phyloP scores from a whole-genome alignment of 2,888 invertebrate species.

The Mamestra brassicae region DNA sequence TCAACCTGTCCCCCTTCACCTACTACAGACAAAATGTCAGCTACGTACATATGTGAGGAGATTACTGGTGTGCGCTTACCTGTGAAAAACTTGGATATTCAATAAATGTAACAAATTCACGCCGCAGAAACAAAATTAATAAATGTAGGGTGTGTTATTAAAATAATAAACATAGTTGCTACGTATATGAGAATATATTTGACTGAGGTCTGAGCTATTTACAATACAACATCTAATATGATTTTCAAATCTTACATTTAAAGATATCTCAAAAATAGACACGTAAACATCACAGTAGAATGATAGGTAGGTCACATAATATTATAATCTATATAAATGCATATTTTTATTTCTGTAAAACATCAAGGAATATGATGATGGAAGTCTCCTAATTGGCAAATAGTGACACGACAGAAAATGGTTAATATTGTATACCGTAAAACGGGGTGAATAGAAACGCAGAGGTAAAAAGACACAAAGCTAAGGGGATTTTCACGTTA shows the following conservation, averaged over 20 bases:
- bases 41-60: no score
- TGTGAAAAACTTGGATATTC: no score
- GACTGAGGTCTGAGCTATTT: conserved; percentile 16
- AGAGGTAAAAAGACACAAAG: no score
- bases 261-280: conserved; percentile 55
- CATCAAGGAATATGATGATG: not conserved
- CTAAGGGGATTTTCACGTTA: no score
- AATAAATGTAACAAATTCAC: not conserved
- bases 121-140: not conserved
- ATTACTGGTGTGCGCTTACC: no score
- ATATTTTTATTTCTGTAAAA: conserved; percentile 28
- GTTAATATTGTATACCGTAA: not conserved
- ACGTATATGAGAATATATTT: conserved; percentile 46
- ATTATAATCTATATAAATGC: conserved; percentile 32
- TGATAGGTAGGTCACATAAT: conserved; percentile 17
- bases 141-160: not conserved
- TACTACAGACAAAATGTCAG: no score
- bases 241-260: conserved; percentile 41
- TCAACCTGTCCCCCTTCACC: no score
- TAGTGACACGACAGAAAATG: conserved; percentile 1
- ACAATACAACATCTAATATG: conserved; percentile 38
- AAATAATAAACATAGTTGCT: conserved; percentile 32
- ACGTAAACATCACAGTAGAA: conserved; percentile 45
- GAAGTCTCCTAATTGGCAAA: not conserved
- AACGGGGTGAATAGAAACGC: no score